Evolutionary conservation across 2,113 vertebrate species (phyloP).

Genomic region (Machaerirhynchus nigripectus): DNA sequence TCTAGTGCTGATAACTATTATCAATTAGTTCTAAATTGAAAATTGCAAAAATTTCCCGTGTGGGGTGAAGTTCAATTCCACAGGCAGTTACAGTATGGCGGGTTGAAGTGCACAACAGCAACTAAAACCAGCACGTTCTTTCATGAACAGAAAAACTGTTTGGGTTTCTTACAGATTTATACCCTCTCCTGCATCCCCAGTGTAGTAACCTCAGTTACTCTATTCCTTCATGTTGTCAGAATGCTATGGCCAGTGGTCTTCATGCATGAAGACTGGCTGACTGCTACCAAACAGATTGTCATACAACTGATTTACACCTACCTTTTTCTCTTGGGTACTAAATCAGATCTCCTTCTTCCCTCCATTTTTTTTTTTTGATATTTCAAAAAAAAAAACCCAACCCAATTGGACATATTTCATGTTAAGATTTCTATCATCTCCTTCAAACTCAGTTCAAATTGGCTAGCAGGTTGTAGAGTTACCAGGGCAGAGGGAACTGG

Average conservation of each 20-base stretch:
- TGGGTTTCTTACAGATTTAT: not conserved
- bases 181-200: not conserved
- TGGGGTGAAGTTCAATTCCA: not conserved
- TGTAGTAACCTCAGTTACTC: not conserved
- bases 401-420: fast-evolving
- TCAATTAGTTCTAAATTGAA: not conserved
- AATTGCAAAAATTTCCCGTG: not conserved
- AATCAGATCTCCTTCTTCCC: not conserved
- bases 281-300: not conserved
- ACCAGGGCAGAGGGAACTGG: not conserved
- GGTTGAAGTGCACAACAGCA: not conserved
- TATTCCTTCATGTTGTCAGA: not conserved
- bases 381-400: not conserved
- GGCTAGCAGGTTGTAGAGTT: not conserved
- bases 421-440: not conserved
- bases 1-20: not conserved
- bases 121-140: not conserved
- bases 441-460: not conserved
- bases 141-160: not conserved
- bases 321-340: not conserved
- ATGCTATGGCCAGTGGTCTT: not conserved
- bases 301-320: not conserved
- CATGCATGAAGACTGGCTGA: not conserved
- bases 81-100: not conserved
- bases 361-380: not conserved